Evolutionary conservation across 2,888 invertebrate genomes (phyloP), one percentile per base, ranked within the genome.

Genomic region (Drosophila mimica): DNA sequence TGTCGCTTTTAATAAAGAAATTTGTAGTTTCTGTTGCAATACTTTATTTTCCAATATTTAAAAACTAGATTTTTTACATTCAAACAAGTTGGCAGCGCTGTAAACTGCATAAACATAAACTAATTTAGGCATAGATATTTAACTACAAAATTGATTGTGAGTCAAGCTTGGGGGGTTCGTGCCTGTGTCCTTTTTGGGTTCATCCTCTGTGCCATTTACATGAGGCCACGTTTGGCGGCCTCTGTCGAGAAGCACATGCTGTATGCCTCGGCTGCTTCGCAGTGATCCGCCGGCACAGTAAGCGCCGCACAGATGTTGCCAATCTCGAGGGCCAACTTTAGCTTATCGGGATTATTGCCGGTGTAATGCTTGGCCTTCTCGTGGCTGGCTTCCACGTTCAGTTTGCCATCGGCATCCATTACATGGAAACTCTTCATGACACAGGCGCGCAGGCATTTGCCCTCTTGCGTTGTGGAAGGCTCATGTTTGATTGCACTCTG

Each of bases 231-330:
- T 8, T 87, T 81, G 0, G 20, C 8, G 15, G 81, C 84, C 62
- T 91, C 82, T 3, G 68, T 33, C 36, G 70, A 76, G 40, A 92
- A 86, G 60, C 92, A 92, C 33, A 58, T 53, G 17, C 84, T 66
- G 53, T 91, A 92, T 3, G 62, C 56, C 40, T 85, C 92, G 31
- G 92, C 91, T 2, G 92, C 92, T 49, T 92, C 92, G 58, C 92
- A 92, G 28, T 83, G 87, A 65, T 92, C 88, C 25, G 68, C 76
- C 0, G 87, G 70, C 17, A 91, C 89, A 4, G 46, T 17, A 33
- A 86, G 73, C 0, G 51, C 72, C 2, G 63, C 69, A 58, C 92
- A 92, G 5, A 48, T 59, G 25, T 88, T 83, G 0, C 82, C 74
- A 11, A 92, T 83, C 62, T 90, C 85, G 2, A 70, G 38, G 17